Percentiles rank a stretch among this genome's conserved stretches.
These are phyloP conservation scores for Kuschelorhynchus macadamiae DNA, from an alignment of 2,888 invertebrate genomes.

Conservation along the genomic window DNA sequence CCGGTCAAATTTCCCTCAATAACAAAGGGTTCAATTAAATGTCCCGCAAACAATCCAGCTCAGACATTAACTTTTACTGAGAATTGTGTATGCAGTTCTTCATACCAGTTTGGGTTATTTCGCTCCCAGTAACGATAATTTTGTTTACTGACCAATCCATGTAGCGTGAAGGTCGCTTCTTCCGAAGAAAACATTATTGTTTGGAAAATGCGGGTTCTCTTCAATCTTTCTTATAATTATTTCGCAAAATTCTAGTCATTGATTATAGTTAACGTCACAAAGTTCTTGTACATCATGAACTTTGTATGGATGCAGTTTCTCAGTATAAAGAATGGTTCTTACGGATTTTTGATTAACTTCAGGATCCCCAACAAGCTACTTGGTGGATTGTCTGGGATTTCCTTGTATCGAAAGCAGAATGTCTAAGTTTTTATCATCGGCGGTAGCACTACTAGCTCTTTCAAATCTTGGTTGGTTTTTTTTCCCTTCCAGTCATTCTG, in stretches of 20 bases:
- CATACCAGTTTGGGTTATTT: too few species aligned
- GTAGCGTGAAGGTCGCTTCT: too few species aligned
- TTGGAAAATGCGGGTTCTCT: too few species aligned
- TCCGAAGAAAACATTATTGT: too few species aligned
- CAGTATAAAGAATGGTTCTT: too few species aligned
- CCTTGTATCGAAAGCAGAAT: not conserved
- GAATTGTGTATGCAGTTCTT: slow-evolving; percentile 1
- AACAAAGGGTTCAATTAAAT: slow-evolving; percentile 13
- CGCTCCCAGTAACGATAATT: not conserved
- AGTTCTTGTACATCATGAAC: too few species aligned
- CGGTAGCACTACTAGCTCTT: not conserved
- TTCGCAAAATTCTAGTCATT: not conserved
- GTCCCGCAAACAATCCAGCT: slow-evolving; percentile 2
- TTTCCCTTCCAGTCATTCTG: not conserved
- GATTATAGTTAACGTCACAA: too few species aligned
- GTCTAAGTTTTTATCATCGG: not conserved
- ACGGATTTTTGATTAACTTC: too few species aligned
- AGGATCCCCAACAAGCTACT: too few species aligned
- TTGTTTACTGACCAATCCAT: too few species aligned
- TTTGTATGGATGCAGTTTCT: too few species aligned
- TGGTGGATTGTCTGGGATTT: not conserved
- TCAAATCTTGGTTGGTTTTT: not conserved
- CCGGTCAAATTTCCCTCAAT: slow-evolving; percentile 10
- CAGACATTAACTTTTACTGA: not conserved
- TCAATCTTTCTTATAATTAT: too few species aligned